A percentile compares a stretch with the other conserved stretches of the same genome.
Conservation (phyloP, 2,888 invertebrate species). For the Mallateleia sp. region DNA sequence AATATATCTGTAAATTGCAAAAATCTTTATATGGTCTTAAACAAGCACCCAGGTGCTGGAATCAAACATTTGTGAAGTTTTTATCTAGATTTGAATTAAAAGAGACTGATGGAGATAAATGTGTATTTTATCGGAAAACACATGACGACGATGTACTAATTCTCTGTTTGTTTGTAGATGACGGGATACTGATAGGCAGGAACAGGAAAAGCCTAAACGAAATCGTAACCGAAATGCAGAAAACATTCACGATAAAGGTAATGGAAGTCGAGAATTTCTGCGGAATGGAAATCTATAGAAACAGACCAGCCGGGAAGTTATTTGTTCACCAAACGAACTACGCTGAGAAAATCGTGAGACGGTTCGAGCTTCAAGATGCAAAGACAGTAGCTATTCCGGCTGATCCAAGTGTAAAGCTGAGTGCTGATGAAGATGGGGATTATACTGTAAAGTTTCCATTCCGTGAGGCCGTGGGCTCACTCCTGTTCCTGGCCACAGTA, state of each 20-base stretch:
- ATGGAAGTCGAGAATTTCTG: slow-evolving; percentile 6
- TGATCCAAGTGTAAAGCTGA: background rate
- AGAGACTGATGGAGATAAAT: slow-evolving; percentile 21
- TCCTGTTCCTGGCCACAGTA: slow-evolving; percentile 50
- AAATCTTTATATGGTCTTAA: slow-evolving; percentile 54
- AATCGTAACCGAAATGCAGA: background rate
- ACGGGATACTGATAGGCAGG: background rate
- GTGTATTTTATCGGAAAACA: slow-evolving; percentile 21
- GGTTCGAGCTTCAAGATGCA: background rate
- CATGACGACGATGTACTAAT: slow-evolving; percentile 5
- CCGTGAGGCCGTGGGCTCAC: slow-evolving; percentile 53
- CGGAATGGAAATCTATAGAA: background rate
- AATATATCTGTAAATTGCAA: slow-evolving; percentile 34
- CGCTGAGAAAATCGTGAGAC: background rate
- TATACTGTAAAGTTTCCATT: slow-evolving; percentile 39
- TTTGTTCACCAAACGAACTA: background rate
- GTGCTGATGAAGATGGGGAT: background rate
- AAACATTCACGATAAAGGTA: background rate
- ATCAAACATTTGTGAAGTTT: slow-evolving; percentile 16
- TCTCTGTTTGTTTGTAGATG: slow-evolving; percentile 31
- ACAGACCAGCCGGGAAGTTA: background rate
- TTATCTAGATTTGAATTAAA: background rate
- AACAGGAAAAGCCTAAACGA: background rate
- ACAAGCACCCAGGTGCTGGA: slow-evolving; percentile 53
- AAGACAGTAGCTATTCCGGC: background rate